These are phyloP conservation scores for Phymastichus coffea DNA, from an alignment of 1,140 invertebrate species.

Conservation along the genomic window DNA sequence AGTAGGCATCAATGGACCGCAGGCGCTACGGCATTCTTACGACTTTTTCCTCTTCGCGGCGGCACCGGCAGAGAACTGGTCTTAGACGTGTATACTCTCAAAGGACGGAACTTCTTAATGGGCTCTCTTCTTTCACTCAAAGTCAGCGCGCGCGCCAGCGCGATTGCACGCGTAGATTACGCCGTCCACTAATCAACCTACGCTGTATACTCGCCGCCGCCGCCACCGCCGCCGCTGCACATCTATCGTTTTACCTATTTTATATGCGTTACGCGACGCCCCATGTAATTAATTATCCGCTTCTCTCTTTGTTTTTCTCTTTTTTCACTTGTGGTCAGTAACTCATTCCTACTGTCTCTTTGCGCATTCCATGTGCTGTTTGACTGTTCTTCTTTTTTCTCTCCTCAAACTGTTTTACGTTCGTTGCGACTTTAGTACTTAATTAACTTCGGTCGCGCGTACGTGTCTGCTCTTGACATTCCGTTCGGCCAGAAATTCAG, in stretches of 20 bases:
- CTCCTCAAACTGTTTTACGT: no score
- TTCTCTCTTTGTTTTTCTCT: no score
- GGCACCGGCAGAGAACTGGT: not conserved
- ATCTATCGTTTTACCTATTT: constrained; percentile 6
- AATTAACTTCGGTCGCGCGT: no score
- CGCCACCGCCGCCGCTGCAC: no score
- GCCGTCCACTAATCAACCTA: not conserved
- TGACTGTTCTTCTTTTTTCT: no score
- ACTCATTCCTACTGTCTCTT: no score
- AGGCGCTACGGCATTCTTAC: constrained; percentile 1
- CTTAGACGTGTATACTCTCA: not conserved
- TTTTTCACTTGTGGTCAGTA: no score
- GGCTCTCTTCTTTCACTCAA: constrained; percentile 17
- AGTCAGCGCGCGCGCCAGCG: not conserved
- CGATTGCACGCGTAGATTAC: constrained; percentile 6
- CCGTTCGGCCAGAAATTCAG: no score
- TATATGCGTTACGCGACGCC: not conserved
- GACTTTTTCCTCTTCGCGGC: not conserved
- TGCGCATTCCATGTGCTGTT: no score
- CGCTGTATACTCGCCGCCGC: no score
- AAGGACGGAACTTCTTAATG: constrained; percentile 17
- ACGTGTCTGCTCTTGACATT: no score
- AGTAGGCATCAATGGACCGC: not conserved
- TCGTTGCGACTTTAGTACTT: no score
- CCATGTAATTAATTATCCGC: constrained; percentile 1